Percentiles rank a stretch among this genome's conserved stretches.
These are phyloP conservation scores for Macquaria australasica DNA, from an alignment of 2,113 vertebrate genomes.

Conservation along the genomic window DNA sequence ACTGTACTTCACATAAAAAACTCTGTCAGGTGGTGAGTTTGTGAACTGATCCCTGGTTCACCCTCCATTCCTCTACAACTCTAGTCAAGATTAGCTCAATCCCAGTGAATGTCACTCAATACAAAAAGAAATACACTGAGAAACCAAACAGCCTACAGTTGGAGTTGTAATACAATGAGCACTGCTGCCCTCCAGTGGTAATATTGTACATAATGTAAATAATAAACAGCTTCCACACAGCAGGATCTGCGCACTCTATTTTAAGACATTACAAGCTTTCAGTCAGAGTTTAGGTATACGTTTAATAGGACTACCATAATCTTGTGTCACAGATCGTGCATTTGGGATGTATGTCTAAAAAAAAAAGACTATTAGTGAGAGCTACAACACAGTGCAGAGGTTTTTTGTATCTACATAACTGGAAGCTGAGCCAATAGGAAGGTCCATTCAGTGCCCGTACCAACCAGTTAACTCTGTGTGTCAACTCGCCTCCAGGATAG, in stretches of 20 bases:
- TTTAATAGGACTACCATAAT: neutral
- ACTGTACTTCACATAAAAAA: too few species aligned
- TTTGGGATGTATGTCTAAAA: neutral
- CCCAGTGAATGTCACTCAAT: neutral
- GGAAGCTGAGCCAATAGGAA: conserved; percentile 65
- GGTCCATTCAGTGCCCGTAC: conserved; percentile 47
- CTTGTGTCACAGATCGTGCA: neutral
- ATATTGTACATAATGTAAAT: too few species aligned
- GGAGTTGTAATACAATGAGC: neutral
- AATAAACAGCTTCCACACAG: too few species aligned
- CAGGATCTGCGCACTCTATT: too few species aligned
- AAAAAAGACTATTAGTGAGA: neutral
- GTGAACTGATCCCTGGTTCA: neutral
- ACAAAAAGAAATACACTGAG: neutral
- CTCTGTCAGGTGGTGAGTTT: neutral
- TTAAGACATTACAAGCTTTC: neutral
- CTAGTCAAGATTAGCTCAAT: neutral
- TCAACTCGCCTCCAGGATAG: conserved; percentile 85
- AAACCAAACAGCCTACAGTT: neutral
- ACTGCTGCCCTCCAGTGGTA: too few species aligned
- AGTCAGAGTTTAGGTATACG: neutral
- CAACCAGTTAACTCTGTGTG: conserved; percentile 58
- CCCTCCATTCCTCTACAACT: neutral
- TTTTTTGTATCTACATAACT: conserved; percentile 59
- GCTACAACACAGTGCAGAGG: neutral